Conservation (phyloP, 2,888 invertebrate species). For the Patella depressa region DNA sequence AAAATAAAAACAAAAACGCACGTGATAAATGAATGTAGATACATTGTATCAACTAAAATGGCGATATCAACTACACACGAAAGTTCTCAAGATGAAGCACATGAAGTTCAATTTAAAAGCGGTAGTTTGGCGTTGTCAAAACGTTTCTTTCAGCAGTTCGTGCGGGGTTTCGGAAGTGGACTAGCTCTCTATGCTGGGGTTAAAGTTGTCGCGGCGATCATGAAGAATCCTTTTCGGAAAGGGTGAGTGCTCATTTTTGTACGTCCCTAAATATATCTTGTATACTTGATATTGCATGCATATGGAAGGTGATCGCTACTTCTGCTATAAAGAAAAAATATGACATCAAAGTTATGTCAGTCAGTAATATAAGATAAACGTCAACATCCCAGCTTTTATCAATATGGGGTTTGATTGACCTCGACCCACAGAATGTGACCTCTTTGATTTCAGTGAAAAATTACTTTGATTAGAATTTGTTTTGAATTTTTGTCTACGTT, state of each 20-base stretch:
- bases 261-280: neutral
- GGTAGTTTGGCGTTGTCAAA: neutral
- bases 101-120: neutral
- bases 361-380: too few relatives aligned
- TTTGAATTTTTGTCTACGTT: too few relatives aligned
- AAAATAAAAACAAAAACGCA: neutral
- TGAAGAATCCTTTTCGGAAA: slow-evolving; percentile 56
- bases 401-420: neutral
- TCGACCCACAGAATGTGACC: neutral
- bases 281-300: neutral
- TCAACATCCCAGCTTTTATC: too few relatives aligned
- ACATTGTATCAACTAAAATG: neutral
- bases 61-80: neutral
- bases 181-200: slow-evolving; percentile 50
- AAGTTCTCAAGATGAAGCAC: neutral
- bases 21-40: neutral
- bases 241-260: slow-evolving; percentile 38
- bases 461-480: too few relatives aligned
- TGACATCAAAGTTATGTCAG: too few relatives aligned
- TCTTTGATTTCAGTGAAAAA: too few relatives aligned
- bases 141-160: slow-evolving; percentile 41
- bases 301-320: neutral
- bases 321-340: too few relatives aligned
- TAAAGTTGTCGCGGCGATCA: slow-evolving; percentile 47
- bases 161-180: slow-evolving; percentile 52